A percentile compares a stretch with the other conserved stretches of the same genome.
Conservation (phyloP, 1,140 invertebrate species). For the Drosophila bocqueti region DNA sequence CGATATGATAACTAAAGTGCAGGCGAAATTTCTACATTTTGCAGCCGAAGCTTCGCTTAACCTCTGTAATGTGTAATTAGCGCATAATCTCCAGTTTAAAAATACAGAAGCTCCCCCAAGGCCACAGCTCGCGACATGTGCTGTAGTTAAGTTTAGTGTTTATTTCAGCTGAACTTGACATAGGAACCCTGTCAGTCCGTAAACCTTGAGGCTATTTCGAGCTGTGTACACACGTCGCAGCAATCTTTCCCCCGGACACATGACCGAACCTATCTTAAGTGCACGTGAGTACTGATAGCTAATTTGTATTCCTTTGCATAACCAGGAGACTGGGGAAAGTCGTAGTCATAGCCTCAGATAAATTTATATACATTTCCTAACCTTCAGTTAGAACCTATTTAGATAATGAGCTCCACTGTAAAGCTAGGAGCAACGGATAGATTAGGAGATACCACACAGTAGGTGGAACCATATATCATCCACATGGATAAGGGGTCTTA, state of each 20-base stretch:
- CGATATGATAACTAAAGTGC: constrained; percentile 5
- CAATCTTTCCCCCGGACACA: constrained; percentile 1
- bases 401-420: constrained; percentile 10
- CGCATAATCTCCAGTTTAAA: constrained; percentile 10
- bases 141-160: constrained; percentile 23
- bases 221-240: constrained; percentile 10
- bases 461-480: constrained; percentile 16
- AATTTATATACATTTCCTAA: background rate
- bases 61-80: constrained; percentile 18
- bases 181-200: constrained; percentile 19
- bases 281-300: constrained; percentile 6
- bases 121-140: constrained; percentile 15
- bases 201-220: constrained; percentile 32
- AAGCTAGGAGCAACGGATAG: constrained; percentile 10
- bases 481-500: constrained; percentile 23
- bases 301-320: background rate
- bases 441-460: constrained; percentile 28
- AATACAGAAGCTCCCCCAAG: constrained; percentile 12
- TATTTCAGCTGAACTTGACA: constrained; percentile 43
- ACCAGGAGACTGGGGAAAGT: background rate
- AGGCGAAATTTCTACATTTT: background rate
- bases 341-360: background rate
- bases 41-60: background rate
- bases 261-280: constrained; percentile 4
- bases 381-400: constrained; percentile 6